phyloP scores from a whole-genome alignment of 2,888 invertebrate species.

The Xiphydria camelus region DNA sequence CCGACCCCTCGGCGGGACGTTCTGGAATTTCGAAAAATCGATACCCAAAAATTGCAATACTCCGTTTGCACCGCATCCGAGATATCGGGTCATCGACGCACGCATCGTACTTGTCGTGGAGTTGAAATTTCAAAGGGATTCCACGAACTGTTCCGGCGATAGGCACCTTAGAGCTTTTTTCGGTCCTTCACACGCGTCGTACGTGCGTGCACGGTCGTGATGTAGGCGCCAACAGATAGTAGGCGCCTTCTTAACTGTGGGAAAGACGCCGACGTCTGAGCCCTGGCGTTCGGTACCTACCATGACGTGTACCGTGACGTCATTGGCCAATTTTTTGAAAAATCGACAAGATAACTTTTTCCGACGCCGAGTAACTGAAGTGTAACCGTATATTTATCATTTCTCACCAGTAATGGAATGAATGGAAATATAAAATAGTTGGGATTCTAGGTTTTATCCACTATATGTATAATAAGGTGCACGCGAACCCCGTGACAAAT shows the following conservation, averaged over 20 bases:
- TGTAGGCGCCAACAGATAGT: constrained; percentile 47
- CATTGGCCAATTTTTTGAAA: background rate
- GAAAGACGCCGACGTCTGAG: constrained; percentile 44
- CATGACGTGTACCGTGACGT: background rate
- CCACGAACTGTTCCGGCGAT: background rate
- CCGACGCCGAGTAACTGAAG: too few species aligned
- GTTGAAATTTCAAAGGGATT: constrained; percentile 4
- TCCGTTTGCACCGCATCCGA: background rate
- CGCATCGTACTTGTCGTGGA: background rate
- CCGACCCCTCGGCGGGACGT: constrained; percentile 39
- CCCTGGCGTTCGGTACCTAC: background rate
- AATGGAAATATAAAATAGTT: too few species aligned
- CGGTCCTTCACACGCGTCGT: background rate
- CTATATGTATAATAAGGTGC: too few species aligned
- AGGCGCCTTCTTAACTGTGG: constrained; percentile 51
- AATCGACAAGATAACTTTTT: too few species aligned
- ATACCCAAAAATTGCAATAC: constrained; percentile 7
- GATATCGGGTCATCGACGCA: constrained; percentile 1
- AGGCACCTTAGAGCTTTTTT: constrained; percentile 47
- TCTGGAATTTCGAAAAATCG: constrained; percentile 26
- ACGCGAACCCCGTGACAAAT: too few species aligned
- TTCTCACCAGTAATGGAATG: too few species aligned
- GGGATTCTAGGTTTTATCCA: too few species aligned
- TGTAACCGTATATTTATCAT: too few species aligned
- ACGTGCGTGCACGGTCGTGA: background rate